phyloP scores from a whole-genome alignment of 2,888 invertebrate species.

The Epinotia ramella region DNA sequence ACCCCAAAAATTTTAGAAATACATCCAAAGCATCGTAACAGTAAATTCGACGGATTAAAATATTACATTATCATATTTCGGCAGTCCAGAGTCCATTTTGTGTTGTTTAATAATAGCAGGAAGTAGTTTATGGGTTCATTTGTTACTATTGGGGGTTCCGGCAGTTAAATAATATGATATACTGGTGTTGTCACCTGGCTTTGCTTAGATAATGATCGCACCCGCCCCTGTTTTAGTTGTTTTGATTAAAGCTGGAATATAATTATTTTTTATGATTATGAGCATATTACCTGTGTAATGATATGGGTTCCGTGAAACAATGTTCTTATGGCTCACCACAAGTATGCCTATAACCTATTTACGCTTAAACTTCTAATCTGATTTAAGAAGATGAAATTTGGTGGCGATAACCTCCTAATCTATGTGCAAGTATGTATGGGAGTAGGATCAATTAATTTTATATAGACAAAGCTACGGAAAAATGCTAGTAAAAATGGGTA shows the following conservation, averaged over 20 bases:
- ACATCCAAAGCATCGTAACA: conserved; percentile 30
- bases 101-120: conserved; percentile 36
- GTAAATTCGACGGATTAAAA: conserved; percentile 45
- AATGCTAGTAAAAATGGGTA: too few species aligned
- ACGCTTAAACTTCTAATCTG: too few species aligned
- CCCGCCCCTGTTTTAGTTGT: conserved; percentile 19
- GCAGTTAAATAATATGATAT: conserved; percentile 38
- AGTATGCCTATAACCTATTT: background rate
- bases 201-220: conserved; percentile 29
- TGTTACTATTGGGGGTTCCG: conserved; percentile 27
- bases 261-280: conserved; percentile 10
- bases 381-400: too few species aligned
- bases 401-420: too few species aligned
- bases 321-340: background rate
- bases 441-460: too few species aligned
- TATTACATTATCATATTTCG: conserved; percentile 48
- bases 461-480: too few species aligned
- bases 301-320: background rate
- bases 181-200: conserved; percentile 39
- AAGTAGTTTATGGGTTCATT: conserved; percentile 44
- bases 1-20: background rate
- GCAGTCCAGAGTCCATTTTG: conserved; percentile 37
- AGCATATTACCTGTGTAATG: background rate
- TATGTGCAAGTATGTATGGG: too few species aligned
- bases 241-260: conserved; percentile 28